Base-by-base conservation (phyloP, 2,888 invertebrate genomes). In the Anoplius nigerrimus region DNA sequence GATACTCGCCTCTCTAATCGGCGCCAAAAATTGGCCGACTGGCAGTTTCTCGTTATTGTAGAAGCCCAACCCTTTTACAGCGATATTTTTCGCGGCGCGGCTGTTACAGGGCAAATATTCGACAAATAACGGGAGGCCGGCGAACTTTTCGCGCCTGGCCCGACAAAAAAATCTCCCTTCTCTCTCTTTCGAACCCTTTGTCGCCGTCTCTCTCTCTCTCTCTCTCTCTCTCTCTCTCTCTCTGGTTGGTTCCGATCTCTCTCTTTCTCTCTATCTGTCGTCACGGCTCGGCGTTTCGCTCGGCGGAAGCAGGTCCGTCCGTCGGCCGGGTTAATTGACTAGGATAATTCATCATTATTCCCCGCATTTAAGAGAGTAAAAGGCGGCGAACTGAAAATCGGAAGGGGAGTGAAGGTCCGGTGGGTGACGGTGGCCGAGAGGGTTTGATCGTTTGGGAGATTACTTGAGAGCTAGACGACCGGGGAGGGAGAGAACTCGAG, bases 241-340 rank as follows among this genome's bases (percentile, higher is more conserved):
- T n/a, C n/a, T n/a, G n/a, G n/a, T n/a, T n/a, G n/a, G n/a, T n/a
- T n/a, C n/a, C n/a, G n/a, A n/a, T n/a, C n/a, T n/a, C n/a, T n/a
- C n/a, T n/a, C n/a, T n/a, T n/a, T n/a, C n/a, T n/a, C 66, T 62
- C 55, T 51, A 52, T n/a, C n/a, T n/a, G n/a, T n/a, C n/a, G n/a
- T n/a, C n/a, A n/a, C n/a, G n/a, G 59, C 68, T 56, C 68, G 51
- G 65, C 77, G 72, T 75, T 72, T 75, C 72, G 61, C 66, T 57
- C 68, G 75, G 75, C 75, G 56, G 69, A 61, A 45, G 24, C 65
- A 59, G 64, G 59, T 55, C 60, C 65, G 65, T 69, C 52, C 76
- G 78, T 68, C 34, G 74, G 74, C 64, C 72, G 68, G 74, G 75
- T 77, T 78, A 78, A 78, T 78, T 77, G 79, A 79, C 78, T 77